These are phyloP conservation scores for Hippocampus kuda DNA, from an alignment of 2,797 vertebrate genomes.

Conservation along the genomic window DNA sequence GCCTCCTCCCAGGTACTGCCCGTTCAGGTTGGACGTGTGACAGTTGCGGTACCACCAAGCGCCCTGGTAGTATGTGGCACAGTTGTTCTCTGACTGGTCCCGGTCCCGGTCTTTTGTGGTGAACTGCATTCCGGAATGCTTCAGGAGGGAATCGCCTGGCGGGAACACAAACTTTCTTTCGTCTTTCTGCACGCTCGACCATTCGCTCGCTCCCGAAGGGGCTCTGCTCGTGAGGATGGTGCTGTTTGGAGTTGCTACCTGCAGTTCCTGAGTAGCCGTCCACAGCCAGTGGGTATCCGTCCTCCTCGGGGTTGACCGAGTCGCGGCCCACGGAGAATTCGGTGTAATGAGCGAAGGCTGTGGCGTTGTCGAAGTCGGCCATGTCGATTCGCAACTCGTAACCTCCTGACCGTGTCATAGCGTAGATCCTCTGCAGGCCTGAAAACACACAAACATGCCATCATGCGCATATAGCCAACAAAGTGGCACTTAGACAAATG, in stretches of 20 bases:
- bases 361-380: slow-evolving; percentile 86
- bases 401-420: slow-evolving; percentile 77
- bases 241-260: slow-evolving; percentile 57
- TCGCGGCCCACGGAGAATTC: slow-evolving; percentile 81
- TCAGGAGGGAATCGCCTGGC: slow-evolving; percentile 83
- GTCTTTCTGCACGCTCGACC: not conserved
- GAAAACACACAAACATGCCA: not conserved
- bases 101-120: slow-evolving; percentile 91
- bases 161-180: not conserved
- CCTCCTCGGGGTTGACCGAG: slow-evolving; percentile 86
- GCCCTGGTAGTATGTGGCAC: slow-evolving; percentile 84
- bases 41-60: slow-evolving; percentile 98
- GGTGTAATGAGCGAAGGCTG: slow-evolving; percentile 77
- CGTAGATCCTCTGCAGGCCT: slow-evolving; percentile 81
- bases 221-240: too few relatives aligned
- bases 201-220: not conserved
- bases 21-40: slow-evolving; percentile 95
- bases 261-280: slow-evolving; percentile 82
- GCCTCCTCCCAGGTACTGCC: slow-evolving; percentile 83
- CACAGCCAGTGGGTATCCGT: slow-evolving; percentile 79
- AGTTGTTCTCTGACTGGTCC: slow-evolving; percentile 95
- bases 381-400: slow-evolving; percentile 85
- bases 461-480: not conserved
- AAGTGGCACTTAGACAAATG: not conserved
- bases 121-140: slow-evolving; percentile 89